Evolutionary conservation across 1,140 invertebrate genomes (phyloP), one percentile per base, ranked within the genome.

Genomic region (Solen grandis): DNA sequence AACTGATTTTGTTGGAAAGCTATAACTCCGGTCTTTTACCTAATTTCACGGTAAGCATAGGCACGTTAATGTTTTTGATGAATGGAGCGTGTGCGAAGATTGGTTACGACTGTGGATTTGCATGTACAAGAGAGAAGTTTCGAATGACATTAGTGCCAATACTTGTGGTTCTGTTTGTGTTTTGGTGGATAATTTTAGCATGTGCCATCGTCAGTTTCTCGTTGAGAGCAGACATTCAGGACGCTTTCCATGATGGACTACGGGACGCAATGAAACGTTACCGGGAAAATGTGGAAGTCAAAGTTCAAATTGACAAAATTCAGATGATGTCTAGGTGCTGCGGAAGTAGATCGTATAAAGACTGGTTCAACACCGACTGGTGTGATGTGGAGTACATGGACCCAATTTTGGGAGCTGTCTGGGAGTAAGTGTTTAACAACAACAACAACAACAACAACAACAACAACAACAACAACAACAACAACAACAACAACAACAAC

Each of bases 291-390:
- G 4, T 70, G n/a, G 16, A 38, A 2, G 66, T 72, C 13, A 79
- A 79, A 63, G 33, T 29, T 19, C 46, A 38, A n/a, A 59, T 78
- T 0, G 77, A 79, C 50, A n/a, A 41, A 5, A 0, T 79, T 2
- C 77, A 79, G 57, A 70, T 79, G 66, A 52, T 29, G 27, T 41
- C 46, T 13, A 29, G 46, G 16, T 79, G 77, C 35, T 79, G 77
- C 31, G 77, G 77, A 70, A 79, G 77, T 35, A 14, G 5, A 1
- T 79, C 77, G 13, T 79, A 62, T 33, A 70, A 79, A 33, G 77
- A 79, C 66, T 79, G 77, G 77, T 72, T 79, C 33, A 70, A 31
- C 14, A 29, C 59, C 19, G 77, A 46, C 22, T 79, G 77, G 77
- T 63, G 62, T 22, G 68, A 79, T 36, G 50, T 50, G 3, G 66